Evolutionary conservation across 2,113 vertebrate species (phyloP).

Genomic region (Corydoras maculifer): DNA sequence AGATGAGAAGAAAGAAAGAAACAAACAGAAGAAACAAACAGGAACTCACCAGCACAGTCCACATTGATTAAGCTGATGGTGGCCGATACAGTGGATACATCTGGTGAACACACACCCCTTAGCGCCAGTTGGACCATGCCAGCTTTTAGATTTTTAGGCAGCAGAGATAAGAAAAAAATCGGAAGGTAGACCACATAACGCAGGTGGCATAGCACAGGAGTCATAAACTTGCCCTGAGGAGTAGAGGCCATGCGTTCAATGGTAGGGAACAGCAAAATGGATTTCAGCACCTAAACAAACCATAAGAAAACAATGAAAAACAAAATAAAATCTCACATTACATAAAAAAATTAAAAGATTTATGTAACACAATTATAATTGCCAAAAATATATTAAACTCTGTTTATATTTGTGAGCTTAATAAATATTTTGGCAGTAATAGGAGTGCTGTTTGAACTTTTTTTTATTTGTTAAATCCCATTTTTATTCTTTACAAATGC

Average conservation of each 20-base stretch:
- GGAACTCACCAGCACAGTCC: slow-evolving; percentile 76
- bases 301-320: neutral
- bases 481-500: no score
- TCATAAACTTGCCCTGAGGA: slow-evolving; percentile 80
- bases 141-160: slow-evolving; percentile 71
- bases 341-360: no score
- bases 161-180: slow-evolving; percentile 76
- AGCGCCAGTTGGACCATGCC: slow-evolving; percentile 62
- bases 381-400: no score
- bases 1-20: slow-evolving; percentile 3
- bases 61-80: slow-evolving; percentile 69
- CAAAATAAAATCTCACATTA: neutral
- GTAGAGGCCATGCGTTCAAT: slow-evolving; percentile 86
- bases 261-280: slow-evolving; percentile 86
- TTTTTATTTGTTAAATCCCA: no score
- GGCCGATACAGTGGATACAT: slow-evolving; percentile 57
- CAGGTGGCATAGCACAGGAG: slow-evolving; percentile 78
- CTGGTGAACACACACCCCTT: slow-evolving; percentile 51
- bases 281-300: slow-evolving; percentile 71
- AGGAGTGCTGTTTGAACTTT: no score
- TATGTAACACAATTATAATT: no score
- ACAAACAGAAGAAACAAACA: neutral
- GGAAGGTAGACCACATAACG: slow-evolving; percentile 78
- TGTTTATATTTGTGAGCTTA: no score
- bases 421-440: no score